phyloP scores from a whole-genome alignment of 2,888 invertebrate species.

The Oscheius myriophilus region DNA sequence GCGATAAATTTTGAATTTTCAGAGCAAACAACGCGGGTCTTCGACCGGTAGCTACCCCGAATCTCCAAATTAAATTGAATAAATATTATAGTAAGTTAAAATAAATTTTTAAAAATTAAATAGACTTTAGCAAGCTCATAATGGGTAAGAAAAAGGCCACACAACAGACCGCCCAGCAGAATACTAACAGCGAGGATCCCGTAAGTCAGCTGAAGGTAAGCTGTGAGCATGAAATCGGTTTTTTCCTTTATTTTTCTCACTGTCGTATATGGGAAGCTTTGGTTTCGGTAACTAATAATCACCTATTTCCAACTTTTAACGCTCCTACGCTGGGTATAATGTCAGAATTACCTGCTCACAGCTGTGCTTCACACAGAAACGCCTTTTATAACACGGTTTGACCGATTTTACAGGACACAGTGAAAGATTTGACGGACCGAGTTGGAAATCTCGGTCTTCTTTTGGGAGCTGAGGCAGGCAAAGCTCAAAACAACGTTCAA shows the following conservation, averaged over 20 bases:
- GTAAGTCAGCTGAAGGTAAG: conserved; percentile 34
- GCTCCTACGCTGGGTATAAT: too few relatives aligned
- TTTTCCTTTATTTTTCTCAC: neutral
- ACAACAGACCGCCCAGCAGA: neutral
- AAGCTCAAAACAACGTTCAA: neutral
- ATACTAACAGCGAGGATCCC: conserved; percentile 10
- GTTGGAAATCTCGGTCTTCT: conserved; percentile 39
- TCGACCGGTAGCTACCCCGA: too few relatives aligned
- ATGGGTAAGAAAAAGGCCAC: conserved; percentile 17
- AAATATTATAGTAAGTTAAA: neutral
- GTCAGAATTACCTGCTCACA: conserved; percentile 13
- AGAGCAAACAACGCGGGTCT: too few relatives aligned
- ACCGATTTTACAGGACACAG: conserved; percentile 34
- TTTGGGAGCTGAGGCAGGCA: conserved; percentile 30
- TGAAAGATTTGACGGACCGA: conserved; percentile 39
- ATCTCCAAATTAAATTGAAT: too few relatives aligned
- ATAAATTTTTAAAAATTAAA: neutral
- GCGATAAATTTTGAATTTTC: too few relatives aligned
- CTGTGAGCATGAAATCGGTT: conserved; percentile 27
- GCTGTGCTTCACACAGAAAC: neutral
- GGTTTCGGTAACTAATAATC: too few relatives aligned
- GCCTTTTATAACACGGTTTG: neutral
- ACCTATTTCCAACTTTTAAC: too few relatives aligned
- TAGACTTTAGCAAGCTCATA: neutral
- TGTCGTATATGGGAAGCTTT: too few relatives aligned